Percentiles rank a stretch among this genome's conserved stretches.
Conservation (phyloP, 1,140 invertebrate species). For the Muscidifurax raptorellus region DNA sequence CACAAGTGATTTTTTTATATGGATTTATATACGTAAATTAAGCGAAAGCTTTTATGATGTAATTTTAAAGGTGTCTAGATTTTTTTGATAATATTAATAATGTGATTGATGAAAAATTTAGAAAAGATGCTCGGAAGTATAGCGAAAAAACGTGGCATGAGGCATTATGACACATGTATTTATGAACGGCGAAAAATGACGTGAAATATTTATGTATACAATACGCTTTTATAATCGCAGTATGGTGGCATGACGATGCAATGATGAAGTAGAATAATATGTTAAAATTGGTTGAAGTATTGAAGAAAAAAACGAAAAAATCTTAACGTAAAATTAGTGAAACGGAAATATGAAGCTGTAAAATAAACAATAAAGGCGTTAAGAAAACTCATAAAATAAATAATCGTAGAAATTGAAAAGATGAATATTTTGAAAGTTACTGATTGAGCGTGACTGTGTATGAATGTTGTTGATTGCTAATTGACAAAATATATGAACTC, state of each 20-base stretch:
- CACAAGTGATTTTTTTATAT: constrained; percentile 63
- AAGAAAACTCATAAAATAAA: constrained; percentile 63
- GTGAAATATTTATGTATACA: constrained; percentile 51
- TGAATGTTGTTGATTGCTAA: constrained; percentile 22
- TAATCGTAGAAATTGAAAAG: constrained; percentile 56
- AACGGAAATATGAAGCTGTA: constrained; percentile 59
- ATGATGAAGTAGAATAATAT: constrained; percentile 65
- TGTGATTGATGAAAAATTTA: constrained; percentile 69
- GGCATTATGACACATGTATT: constrained; percentile 60
- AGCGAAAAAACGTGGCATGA: constrained; percentile 65
- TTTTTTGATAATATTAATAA: constrained; percentile 66
- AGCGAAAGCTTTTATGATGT: constrained; percentile 71
- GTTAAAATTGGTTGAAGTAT: constrained; percentile 58
- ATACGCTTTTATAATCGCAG: constrained; percentile 44
- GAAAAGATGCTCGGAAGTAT: constrained; percentile 71
- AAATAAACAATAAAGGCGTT: constrained; percentile 61
- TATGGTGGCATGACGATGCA: constrained; percentile 58
- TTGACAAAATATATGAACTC: constrained; percentile 11
- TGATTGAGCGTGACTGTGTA: constrained; percentile 50
- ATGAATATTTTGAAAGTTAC: constrained; percentile 46
- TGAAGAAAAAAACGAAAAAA: constrained; percentile 51
- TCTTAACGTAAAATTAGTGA: constrained; percentile 56
- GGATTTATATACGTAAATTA: constrained; percentile 68
- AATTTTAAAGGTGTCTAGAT: constrained; percentile 66
- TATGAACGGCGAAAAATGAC: constrained; percentile 57